Evolutionary conservation across 2,113 vertebrate species (phyloP), one percentile per base, ranked within the genome.

Genomic region (Callospermophilus lateralis): DNA sequence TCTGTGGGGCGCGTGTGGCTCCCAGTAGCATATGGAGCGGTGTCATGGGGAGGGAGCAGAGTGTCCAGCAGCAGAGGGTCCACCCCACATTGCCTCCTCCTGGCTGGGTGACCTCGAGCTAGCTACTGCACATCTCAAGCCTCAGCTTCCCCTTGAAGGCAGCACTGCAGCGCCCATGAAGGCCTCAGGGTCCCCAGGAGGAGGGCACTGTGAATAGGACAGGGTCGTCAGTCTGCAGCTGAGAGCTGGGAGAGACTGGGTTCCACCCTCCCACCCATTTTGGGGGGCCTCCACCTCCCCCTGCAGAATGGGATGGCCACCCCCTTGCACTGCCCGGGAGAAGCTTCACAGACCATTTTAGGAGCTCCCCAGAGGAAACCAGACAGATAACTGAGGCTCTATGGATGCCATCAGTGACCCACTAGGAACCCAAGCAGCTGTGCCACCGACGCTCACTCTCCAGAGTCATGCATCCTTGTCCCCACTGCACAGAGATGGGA

Each of bases 1-100:
- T 81, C 68, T 84, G 67, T 42, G 61, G 32, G 30, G 30, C 22
- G 30, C 28, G 12, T 6, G 2, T 20, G 51, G 45, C 51, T 77
- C 24, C 65, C 2, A 42, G n/a, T 37, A 68, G 24, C 85, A 84
- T 22, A 22, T 45, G n/a, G 12, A 32, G 37, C 1, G 61, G 65
- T 39, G 8, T 63, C 24, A 12, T 0, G 1, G 37, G 15, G 22
- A 32, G 6, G 39, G 0, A 6, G 22, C 32, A 4, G 39, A 0
- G 11, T 70, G 77, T 39, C 39, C 20, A 12, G 39, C 53, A 24
- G 17, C 34, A 10, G 30, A 53, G 80, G 72, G 28, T 26, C n/a
- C 9, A 9, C n/a, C 28, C 30, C 3, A 6, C 61, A 3, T 63
- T 12, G 20, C 37, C 76, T 4, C 37, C 16, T 77, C n/a, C 80